Conservation (phyloP, 2,888 invertebrate genomes). For the Eristalis tenax region DNA sequence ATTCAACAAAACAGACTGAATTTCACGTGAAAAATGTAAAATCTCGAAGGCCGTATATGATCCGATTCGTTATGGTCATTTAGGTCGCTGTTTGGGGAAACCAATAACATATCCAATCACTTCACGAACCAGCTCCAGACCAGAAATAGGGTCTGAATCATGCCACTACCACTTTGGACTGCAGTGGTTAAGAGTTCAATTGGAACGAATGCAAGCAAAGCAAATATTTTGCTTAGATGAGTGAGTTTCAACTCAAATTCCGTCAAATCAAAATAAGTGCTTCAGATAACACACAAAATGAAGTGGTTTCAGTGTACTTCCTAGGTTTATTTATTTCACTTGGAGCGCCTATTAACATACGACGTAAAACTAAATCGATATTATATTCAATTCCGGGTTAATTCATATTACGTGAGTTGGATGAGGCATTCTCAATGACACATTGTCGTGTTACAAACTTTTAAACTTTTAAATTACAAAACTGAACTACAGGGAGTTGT, state of each 20-base stretch:
- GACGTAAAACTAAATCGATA: background rate
- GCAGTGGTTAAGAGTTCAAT: background rate
- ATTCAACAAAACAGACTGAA: background rate
- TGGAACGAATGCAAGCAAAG: background rate
- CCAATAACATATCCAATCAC: background rate
- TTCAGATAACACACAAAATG: background rate
- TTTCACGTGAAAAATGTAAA: background rate
- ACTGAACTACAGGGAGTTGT: no score
- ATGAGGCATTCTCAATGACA: background rate
- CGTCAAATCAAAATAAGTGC: background rate
- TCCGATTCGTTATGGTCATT: background rate
- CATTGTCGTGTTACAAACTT: background rate
- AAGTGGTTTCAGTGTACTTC: background rate
- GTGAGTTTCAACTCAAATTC: background rate
- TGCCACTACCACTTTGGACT: background rate
- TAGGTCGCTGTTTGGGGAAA: background rate
- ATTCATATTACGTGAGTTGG: background rate
- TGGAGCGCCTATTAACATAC: background rate
- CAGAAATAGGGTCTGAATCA: background rate
- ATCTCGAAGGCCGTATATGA: slow-evolving; percentile 2
- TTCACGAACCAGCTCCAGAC: no score
- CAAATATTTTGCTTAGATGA: background rate
- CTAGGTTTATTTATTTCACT: background rate
- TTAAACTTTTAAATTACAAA: background rate
- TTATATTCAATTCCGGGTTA: slow-evolving; percentile 1